Evolutionary conservation across 1,140 invertebrate species (phyloP).

Genomic region (Thaumatotibia leucotreta): DNA sequence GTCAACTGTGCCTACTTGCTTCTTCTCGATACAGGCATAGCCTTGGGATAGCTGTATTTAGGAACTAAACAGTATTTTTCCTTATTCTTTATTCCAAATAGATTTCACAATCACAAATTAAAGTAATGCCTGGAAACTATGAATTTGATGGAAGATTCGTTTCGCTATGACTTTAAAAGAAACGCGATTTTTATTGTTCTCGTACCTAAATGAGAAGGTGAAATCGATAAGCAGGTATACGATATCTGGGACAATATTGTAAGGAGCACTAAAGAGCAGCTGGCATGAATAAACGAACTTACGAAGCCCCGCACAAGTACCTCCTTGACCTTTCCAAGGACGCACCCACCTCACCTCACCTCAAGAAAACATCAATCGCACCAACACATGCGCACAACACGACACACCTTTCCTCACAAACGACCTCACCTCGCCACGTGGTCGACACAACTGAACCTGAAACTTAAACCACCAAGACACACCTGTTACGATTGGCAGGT

Average conservation of each 20-base stretch:
- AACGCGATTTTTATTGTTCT: too few species aligned
- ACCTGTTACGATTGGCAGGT: conserved; percentile 35
- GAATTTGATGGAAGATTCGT: too few species aligned
- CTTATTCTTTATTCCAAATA: too few species aligned
- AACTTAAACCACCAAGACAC: conserved; percentile 12
- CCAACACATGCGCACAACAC: conserved; percentile 69
- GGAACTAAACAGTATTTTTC: too few species aligned
- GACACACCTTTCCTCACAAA: conserved; percentile 27
- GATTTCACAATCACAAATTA: too few species aligned
- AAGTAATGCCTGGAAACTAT: too few species aligned
- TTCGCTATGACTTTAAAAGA: too few species aligned
- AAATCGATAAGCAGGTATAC: not conserved
- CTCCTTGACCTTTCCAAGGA: conserved; percentile 27
- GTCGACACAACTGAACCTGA: not conserved
- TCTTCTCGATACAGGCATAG: too few species aligned
- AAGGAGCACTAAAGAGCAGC: not conserved
- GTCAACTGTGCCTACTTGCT: too few species aligned
- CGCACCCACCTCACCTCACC: conserved; percentile 60
- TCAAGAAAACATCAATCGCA: conserved; percentile 72
- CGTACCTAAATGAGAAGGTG: too few species aligned
- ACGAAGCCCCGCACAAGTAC: not conserved
- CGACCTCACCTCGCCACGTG: conserved; percentile 16
- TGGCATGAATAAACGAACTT: not conserved
- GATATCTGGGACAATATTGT: not conserved
- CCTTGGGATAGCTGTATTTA: too few species aligned